A percentile compares a stretch with the other conserved stretches of the same genome.
Conservation (phyloP, 2,797 vertebrate species). For the Pachyuromys duprasi region DNA sequence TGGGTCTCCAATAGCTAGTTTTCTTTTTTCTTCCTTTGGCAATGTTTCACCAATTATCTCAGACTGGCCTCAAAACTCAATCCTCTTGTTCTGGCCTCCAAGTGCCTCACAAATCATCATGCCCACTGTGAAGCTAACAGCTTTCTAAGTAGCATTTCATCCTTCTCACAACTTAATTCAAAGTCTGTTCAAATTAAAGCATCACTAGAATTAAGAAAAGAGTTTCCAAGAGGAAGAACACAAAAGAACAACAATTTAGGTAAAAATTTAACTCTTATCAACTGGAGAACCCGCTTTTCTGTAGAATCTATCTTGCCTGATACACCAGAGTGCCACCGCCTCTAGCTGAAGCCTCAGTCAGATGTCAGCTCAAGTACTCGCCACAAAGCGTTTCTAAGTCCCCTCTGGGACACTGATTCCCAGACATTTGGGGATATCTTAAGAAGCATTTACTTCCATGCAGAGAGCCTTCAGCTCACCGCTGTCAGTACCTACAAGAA, state of each 20-base stretch:
- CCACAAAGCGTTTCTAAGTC: background rate
- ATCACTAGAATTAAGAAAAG: conserved; percentile 47
- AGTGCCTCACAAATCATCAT: background rate
- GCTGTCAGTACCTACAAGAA: background rate
- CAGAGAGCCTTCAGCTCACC: conserved; percentile 1
- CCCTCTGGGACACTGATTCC: background rate
- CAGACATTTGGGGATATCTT: background rate
- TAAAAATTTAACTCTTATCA: background rate
- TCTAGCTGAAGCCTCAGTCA: background rate
- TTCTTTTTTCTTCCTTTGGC: background rate
- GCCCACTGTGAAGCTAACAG: conserved; percentile 4
- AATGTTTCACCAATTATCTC: background rate
- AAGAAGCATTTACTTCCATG: background rate
- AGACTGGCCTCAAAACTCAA: background rate
- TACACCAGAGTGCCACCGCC: background rate
- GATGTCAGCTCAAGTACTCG: background rate
- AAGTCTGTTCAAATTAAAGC: conserved; percentile 31
- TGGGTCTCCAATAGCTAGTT: background rate
- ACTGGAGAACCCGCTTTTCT: background rate
- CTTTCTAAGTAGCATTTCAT: conserved; percentile 38
- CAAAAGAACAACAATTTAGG: conserved; percentile 57
- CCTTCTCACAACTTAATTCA: background rate
- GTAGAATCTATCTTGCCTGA: background rate
- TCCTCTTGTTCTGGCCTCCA: background rate
- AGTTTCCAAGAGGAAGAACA: background rate